Evolutionary conservation across 1,140 invertebrate species (phyloP), one percentile per base, ranked within the genome.

Genomic region (Drosophila parvula): DNA sequence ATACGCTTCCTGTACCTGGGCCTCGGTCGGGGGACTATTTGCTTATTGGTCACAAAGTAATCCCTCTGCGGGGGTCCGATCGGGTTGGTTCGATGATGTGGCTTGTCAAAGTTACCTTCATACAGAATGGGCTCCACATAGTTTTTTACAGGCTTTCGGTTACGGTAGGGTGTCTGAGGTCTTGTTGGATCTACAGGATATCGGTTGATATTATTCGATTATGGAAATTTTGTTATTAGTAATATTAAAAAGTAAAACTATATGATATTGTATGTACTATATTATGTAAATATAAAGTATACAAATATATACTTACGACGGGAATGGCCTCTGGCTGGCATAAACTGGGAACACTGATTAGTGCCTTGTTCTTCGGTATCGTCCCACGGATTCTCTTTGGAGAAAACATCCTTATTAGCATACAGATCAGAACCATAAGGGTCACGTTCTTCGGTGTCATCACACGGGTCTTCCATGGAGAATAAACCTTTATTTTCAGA

Each of bases 101-200:
- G 84, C 22, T 83, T 86, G n/a, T 34, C 58, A 38, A 88, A 74
- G 30, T 77, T 60, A 0, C 83, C 83, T 48, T 86, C 83, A 32
- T 88, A 88, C 0, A 86, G 51, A 38, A 88, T 88, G 14, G 83
- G 83, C 16, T 88, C 83, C 7, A 89, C 77, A 55, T 89, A 84
- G 77, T 89, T 89, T 38, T 89, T 89, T 22, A 80, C 44, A 1
- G 76, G 73, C 11, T 88, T 88, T 0, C 83, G 83, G 16, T 40
- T 67, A 1, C 71, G 79, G 4, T 40, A 38, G 1, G 53, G 2
- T 0, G 60, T 34, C 22, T 28, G n/a, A 0, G 34, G 48, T 34
- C 55, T 53, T n/a, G 43, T 41, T 2, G 55, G 48, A 10, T 43
- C 80, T 79, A 1, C 0, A 7, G 34, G n/a, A n/a, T 4, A 9